These are phyloP conservation scores for Malacosoma neustria DNA, from an alignment of 2,888 invertebrate species.

Conservation along the genomic window DNA sequence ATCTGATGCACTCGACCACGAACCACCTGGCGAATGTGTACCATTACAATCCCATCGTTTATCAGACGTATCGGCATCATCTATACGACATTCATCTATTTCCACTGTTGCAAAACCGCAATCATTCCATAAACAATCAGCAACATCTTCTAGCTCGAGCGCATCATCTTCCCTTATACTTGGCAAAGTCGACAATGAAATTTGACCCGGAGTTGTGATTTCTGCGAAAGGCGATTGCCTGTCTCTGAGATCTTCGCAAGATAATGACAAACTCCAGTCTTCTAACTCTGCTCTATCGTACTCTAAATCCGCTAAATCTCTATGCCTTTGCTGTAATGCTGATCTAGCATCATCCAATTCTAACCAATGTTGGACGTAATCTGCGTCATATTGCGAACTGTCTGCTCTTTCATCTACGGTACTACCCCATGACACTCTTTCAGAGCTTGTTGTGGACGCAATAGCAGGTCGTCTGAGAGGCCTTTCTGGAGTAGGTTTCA, in stretches of 20 bases:
- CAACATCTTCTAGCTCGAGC: constrained; percentile 82
- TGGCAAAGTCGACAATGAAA: constrained; percentile 78
- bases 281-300: constrained; percentile 85
- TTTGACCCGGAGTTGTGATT: constrained; percentile 76
- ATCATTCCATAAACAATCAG: constrained; percentile 84
- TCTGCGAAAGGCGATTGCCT: constrained; percentile 65
- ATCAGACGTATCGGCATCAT: constrained; percentile 58
- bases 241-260: constrained; percentile 80
- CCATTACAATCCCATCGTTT: constrained; percentile 79
- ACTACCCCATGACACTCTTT: constrained; percentile 75
- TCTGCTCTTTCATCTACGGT: constrained; percentile 74
- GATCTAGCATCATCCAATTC: constrained; percentile 82
- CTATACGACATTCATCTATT: constrained; percentile 78
- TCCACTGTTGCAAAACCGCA: constrained; percentile 81
- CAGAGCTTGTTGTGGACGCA: constrained; percentile 62
- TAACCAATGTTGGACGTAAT: constrained; percentile 85
- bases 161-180: constrained; percentile 84
- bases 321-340: constrained; percentile 79
- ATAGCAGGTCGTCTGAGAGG: constrained; percentile 76
- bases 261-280: constrained; percentile 85
- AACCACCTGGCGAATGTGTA: constrained; percentile 75
- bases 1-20: constrained; percentile 74
- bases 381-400: constrained; percentile 79
- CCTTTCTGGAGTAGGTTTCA: constrained; percentile 72
- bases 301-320: constrained; percentile 80